Evolutionary conservation across 2,888 invertebrate species (phyloP), one percentile per base, ranked within the genome.

Genomic region (Tanytarsus gracilentus): DNA sequence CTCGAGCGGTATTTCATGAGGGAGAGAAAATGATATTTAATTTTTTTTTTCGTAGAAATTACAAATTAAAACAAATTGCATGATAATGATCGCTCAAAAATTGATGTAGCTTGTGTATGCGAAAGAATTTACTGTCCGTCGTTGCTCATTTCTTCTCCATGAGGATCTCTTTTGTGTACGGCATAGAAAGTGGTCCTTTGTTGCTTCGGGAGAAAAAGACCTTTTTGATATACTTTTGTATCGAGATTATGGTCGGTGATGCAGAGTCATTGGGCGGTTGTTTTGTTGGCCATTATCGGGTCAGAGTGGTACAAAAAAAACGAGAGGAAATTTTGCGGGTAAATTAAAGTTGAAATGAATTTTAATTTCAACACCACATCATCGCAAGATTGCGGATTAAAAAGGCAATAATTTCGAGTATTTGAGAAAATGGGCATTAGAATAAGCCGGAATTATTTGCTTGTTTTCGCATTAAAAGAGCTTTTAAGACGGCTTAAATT

Each of bases 21-120:
- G 25, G n/a, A 26, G 49, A 33, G 14, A 25, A 5, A 44, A n/a
- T 36, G 53, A 33, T 21, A 53, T 53, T 30, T 53, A 52, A 52
- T 52, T 30, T 36, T 33, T 14, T 36, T n/a, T n/a, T n/a, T n/a
- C n/a, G n/a, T n/a, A n/a, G 36, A 11, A 33, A 23, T 23, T 21
- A 53, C 53, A 55, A 55, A 55, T 55, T 36, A 26, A 40, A 55
- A 55, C 25, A 55, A 55, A 55, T 55, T 55, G 55, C 26, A 18
- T 26, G 39, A 55, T 36, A 40, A 39, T 39, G 25, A 40, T 33
- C 39, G 16, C 21, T 16, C 30, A 23, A n/a, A 36, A 36, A 25
- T 14, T 53, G 50, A 27, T 29, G 26, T 50, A 50, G 26, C 14
- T 50, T 50, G 8, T 14, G 9, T 7, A 9, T 9, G 30, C 7